These are phyloP conservation scores for Drosophila lini DNA, from an alignment of 1,140 invertebrate species.

Conservation along the genomic window DNA sequence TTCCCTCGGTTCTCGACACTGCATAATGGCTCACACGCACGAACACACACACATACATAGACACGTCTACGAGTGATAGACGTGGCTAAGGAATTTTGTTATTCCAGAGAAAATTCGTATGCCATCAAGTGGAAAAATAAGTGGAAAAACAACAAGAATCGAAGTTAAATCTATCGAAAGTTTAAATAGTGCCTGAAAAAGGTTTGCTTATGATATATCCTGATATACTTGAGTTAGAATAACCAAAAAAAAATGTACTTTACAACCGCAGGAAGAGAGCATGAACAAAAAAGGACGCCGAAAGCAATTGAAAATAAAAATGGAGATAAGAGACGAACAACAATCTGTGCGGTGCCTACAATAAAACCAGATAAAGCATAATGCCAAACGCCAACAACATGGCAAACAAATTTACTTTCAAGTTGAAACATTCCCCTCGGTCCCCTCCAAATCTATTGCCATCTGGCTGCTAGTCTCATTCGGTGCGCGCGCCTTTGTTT, in stretches of 20 bases:
- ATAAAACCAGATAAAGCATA: constrained; percentile 44
- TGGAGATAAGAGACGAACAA: constrained; percentile 26
- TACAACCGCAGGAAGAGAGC: constrained; percentile 1
- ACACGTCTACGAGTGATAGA: constrained; percentile 23
- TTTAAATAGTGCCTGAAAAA: neutral
- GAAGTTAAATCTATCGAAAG: neutral
- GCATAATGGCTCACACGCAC: constrained; percentile 39
- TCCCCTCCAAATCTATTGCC: constrained; percentile 14
- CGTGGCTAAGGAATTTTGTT: constrained; percentile 30
- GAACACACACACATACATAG: neutral
- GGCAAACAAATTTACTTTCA: constrained; percentile 80
- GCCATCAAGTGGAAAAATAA: constrained; percentile 46
- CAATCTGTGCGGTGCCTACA: constrained; percentile 42
- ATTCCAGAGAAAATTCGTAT: constrained; percentile 38
- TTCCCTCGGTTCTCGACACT: constrained; percentile 28
- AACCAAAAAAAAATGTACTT: neutral
- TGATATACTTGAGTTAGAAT: neutral
- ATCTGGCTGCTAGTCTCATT: constrained; percentile 55
- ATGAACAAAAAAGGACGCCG: neutral
- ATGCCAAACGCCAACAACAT: constrained; percentile 36
- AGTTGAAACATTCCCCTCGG: constrained; percentile 61
- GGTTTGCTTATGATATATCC: neutral
- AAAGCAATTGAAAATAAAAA: constrained; percentile 47
- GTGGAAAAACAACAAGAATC: constrained; percentile 30
- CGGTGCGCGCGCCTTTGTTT: constrained; percentile 76